These are phyloP conservation scores for Sphenopsis melanotis DNA, from an alignment of 2,797 vertebrate genomes.

Conservation along the genomic window DNA sequence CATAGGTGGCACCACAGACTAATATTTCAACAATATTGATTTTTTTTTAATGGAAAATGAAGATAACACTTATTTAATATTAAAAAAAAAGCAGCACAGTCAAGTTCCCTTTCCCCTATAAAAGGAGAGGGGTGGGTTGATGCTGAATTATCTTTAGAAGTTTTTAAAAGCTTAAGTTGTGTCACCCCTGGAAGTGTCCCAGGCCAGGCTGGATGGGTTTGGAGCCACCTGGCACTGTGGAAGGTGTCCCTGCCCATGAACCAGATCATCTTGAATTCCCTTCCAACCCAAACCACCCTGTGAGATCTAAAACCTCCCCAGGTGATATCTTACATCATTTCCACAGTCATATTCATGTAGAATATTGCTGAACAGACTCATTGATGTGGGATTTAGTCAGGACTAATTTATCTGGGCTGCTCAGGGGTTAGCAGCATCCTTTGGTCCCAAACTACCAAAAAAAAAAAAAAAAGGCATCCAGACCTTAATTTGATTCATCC, in stretches of 20 bases:
- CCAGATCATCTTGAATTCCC: background rate
- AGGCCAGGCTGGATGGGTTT: background rate
- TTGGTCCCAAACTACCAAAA: background rate
- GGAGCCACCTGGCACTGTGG: background rate
- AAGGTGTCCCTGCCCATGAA: background rate
- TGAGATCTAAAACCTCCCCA: background rate
- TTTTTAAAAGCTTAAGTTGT: background rate
- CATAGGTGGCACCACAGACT: slow-evolving; percentile 45
- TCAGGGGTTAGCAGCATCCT: background rate
- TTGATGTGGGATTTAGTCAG: background rate
- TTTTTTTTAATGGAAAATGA: background rate
- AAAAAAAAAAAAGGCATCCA: background rate
- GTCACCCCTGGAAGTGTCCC: background rate
- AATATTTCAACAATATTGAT: background rate
- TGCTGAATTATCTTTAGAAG: background rate
- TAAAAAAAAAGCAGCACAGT: background rate
- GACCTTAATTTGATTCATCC: background rate
- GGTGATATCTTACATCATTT: fast-evolving
- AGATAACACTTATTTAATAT: background rate
- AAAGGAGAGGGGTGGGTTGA: background rate
- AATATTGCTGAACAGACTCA: background rate
- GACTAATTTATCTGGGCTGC: background rate
- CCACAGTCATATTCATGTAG: background rate
- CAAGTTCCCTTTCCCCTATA: background rate
- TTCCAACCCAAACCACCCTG: background rate